Percentiles rank a stretch among this genome's conserved stretches.
Conservation (phyloP, 2,797 vertebrate genomes). For the Leucoraja ocellata region DNA sequence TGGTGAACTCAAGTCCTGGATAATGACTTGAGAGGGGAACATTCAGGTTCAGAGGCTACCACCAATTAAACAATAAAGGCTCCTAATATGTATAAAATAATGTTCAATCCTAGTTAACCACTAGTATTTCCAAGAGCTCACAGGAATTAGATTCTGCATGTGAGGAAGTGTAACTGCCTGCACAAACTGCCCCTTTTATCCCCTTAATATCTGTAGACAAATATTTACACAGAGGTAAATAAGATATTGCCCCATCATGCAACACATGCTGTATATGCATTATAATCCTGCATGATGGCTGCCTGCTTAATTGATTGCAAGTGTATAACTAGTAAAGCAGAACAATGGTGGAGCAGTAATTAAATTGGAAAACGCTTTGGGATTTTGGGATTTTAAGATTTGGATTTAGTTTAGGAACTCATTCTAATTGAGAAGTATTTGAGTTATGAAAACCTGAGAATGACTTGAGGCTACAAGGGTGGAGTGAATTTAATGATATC, state of each 20-base stretch:
- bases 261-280: not conserved
- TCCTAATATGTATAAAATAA: too few relatives aligned
- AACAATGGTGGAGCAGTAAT: not conserved
- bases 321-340: not conserved
- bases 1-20: too few relatives aligned
- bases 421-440: not conserved
- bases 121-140: too few relatives aligned
- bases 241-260: not conserved
- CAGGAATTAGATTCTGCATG: too few relatives aligned
- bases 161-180: too few relatives aligned
- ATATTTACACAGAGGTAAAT: not conserved
- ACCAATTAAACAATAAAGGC: too few relatives aligned
- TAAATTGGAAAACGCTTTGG: not conserved
- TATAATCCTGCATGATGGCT: not conserved
- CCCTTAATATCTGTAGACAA: not conserved
- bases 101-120: too few relatives aligned
- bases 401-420: not conserved
- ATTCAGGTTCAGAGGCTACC: too few relatives aligned
- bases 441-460: not conserved
- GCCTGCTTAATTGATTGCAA: not conserved
- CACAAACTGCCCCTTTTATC: too few relatives aligned
- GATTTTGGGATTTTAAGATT: not conserved
- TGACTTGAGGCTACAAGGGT: not conserved
- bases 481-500: not conserved
- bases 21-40: too few relatives aligned